A percentile compares a stretch with the other conserved stretches of the same genome.
Conservation (phyloP, 1,140 invertebrate genomes). For the Pentalonia nigronervosa region DNA sequence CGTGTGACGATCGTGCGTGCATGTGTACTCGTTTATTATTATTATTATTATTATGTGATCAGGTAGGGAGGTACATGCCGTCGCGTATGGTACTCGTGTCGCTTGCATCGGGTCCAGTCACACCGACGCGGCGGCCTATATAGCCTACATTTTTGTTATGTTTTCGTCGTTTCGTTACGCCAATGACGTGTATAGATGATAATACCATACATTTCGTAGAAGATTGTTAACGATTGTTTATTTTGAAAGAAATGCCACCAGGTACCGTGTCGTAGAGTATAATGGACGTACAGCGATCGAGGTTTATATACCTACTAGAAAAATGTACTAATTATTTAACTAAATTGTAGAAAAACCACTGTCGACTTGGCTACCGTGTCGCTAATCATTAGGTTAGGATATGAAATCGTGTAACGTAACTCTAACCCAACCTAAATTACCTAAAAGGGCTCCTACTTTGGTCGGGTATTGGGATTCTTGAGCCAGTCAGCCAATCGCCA, state of each 20-base stretch:
- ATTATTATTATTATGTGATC: constrained; percentile 19
- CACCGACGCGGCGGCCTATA: not conserved
- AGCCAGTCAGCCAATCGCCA: too few relatives aligned
- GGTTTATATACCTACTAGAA: too few relatives aligned
- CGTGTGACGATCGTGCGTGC: not conserved
- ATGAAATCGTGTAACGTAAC: not conserved
- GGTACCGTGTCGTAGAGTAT: too few relatives aligned
- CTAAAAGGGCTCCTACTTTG: not conserved
- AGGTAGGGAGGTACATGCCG: not conserved
- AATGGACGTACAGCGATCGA: too few relatives aligned
- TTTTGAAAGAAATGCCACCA: too few relatives aligned
- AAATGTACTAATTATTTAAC: too few relatives aligned
- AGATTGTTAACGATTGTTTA: too few relatives aligned
- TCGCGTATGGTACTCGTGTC: not conserved
- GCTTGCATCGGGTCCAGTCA: not conserved
- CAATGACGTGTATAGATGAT: not conserved
- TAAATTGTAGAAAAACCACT: too few relatives aligned
- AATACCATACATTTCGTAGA: too few relatives aligned
- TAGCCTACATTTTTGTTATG: too few relatives aligned
- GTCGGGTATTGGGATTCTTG: not conserved
- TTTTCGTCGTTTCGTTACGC: not conserved
- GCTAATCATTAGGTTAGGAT: not conserved
- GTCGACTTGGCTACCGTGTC: too few relatives aligned
- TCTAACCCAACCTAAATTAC: not conserved
- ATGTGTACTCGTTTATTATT: not conserved